These are phyloP conservation scores for Allophyes oxyacanthae DNA, from an alignment of 2,888 invertebrate genomes.

Conservation along the genomic window DNA sequence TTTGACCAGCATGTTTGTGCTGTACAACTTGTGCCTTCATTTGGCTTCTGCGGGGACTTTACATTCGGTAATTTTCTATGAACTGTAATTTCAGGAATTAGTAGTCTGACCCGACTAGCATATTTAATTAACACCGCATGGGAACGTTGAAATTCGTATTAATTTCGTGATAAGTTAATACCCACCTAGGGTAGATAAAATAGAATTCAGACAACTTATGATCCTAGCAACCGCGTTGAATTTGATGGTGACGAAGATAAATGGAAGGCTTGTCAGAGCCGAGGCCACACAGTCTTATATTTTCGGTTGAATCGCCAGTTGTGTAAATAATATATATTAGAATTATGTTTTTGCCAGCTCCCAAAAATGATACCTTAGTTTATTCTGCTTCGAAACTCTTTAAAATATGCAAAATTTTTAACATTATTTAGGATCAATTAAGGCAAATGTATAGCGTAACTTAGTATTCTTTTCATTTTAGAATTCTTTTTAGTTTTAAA, in stretches of 20 bases:
- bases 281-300: constrained; percentile 33
- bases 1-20: constrained; percentile 79
- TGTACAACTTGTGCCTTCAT: constrained; percentile 75
- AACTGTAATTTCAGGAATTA: constrained; percentile 76
- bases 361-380: too few relatives aligned
- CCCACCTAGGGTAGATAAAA: constrained; percentile 50
- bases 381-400: too few relatives aligned
- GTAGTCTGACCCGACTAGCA: constrained; percentile 67
- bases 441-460: too few relatives aligned
- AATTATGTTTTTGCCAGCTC: too few relatives aligned
- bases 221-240: constrained; percentile 36
- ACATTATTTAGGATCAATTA: too few relatives aligned
- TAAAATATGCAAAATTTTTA: too few relatives aligned
- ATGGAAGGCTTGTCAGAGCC: constrained; percentile 38
- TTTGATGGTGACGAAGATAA: constrained; percentile 46
- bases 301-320: constrained; percentile 13
- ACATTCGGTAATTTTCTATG: constrained; percentile 76
- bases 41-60: constrained; percentile 71
- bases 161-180: constrained; percentile 55
- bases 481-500: too few relatives aligned
- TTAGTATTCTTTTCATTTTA: too few relatives aligned
- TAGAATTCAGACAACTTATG: constrained; percentile 49
- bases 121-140: constrained; percentile 66
- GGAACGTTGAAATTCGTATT: constrained; percentile 60
- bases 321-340: constrained; percentile 3